These are phyloP conservation scores for Brachypalpus laphriformis DNA, from an alignment of 2,888 invertebrate genomes.

Conservation along the genomic window DNA sequence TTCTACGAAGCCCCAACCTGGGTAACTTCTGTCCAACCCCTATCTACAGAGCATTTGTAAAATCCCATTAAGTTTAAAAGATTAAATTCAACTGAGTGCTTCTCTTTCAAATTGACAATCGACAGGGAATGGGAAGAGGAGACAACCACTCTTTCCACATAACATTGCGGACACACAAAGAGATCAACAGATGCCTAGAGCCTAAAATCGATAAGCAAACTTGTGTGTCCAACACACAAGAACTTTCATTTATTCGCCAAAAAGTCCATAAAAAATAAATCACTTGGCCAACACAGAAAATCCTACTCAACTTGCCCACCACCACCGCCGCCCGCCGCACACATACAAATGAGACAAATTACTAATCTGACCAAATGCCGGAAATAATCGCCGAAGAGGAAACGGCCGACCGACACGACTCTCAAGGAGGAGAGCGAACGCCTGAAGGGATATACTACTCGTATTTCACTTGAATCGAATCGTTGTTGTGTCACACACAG, in stretches of 20 bases:
- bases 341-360: constrained; percentile 65
- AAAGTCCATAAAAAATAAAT: constrained; percentile 29
- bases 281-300: constrained; percentile 38
- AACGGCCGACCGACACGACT: constrained; percentile 22
- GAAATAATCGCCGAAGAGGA: constrained; percentile 72
- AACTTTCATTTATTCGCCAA: constrained; percentile 26
- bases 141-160: not conserved
- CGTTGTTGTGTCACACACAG: constrained; percentile 50
- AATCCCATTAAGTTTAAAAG: not conserved
- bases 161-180: not conserved
- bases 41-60: no score
- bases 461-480: constrained; percentile 54
- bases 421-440: not conserved
- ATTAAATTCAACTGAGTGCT: constrained; percentile 23
- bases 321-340: constrained; percentile 10
- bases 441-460: constrained; percentile 23
- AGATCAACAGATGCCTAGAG: constrained; percentile 46
- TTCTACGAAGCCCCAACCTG: no score
- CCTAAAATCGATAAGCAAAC: constrained; percentile 39
- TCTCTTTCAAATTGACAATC: not conserved
- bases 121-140: not conserved
- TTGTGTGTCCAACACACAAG: constrained; percentile 3
- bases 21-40: no score
- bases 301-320: not conserved
- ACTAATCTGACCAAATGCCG: constrained; percentile 72